Percentiles rank a stretch among this genome's conserved stretches.
These are phyloP conservation scores for Epinephelus coioides DNA, from an alignment of 2,797 vertebrate species.

Conservation along the genomic window DNA sequence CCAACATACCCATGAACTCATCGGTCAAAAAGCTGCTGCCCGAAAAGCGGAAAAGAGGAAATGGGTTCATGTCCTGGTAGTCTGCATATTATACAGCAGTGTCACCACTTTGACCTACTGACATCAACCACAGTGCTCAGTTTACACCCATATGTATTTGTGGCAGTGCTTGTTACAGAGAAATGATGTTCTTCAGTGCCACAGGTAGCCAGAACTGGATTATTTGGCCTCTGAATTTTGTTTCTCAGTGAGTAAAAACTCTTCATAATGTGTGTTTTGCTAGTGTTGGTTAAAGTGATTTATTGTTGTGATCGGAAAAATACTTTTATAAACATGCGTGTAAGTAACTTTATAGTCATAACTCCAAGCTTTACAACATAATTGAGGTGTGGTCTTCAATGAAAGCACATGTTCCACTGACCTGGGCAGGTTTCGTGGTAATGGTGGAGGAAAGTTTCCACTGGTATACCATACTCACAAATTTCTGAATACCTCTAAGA, in stretches of 20 bases:
- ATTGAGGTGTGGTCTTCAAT: not conserved
- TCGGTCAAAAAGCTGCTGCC: not conserved
- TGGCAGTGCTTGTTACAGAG: no score
- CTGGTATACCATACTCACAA: no score
- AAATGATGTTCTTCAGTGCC: no score
- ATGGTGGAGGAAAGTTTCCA: no score
- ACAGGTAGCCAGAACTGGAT: not conserved
- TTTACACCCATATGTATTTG: not conserved
- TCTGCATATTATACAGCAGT: no score
- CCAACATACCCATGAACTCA: not conserved
- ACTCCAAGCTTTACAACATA: not conserved
- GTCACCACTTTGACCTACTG: not conserved
- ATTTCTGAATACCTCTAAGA: no score
- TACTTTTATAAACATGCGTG: no score
- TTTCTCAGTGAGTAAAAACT: not conserved
- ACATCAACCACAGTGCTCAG: not conserved
- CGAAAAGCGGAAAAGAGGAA: not conserved
- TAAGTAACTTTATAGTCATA: no score
- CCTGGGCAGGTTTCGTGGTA: no score
- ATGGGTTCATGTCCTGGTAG: not conserved
- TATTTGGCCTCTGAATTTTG: no score
- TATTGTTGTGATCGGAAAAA: no score
- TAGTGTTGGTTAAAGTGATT: no score
- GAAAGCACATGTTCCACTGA: not conserved
- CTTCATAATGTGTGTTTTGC: not conserved